A percentile compares a stretch with the other conserved stretches of the same genome.
phyloP scores from a whole-genome alignment of 2,113 vertebrate genomes.

The Oxygymnocypris stewartii region DNA sequence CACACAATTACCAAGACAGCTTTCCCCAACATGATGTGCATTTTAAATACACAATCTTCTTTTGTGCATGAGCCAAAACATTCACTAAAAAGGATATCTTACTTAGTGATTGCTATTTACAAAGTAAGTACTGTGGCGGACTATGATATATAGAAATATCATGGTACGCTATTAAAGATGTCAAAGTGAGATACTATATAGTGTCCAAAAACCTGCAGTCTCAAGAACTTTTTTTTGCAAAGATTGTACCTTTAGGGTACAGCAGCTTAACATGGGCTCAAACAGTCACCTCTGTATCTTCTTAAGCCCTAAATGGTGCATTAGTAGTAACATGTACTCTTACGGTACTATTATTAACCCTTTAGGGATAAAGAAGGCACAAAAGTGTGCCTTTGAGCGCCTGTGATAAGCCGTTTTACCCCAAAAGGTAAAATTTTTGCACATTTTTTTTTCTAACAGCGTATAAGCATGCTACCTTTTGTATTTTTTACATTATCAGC shows the following conservation, averaged over 20 bases:
- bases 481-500: not conserved
- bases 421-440: too few species aligned
- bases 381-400: too few species aligned
- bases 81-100: not conserved
- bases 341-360: too few species aligned
- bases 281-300: too few species aligned
- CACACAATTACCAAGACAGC: not conserved
- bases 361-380: too few species aligned
- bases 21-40: not conserved
- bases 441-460: too few species aligned
- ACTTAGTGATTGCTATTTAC: not conserved
- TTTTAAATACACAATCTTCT: constrained; percentile 3
- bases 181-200: not conserved
- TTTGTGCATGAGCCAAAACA: not conserved
- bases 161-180: not conserved
- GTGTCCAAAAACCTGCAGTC: not conserved
- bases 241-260: too few species aligned
- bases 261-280: too few species aligned
- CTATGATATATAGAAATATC: not conserved
- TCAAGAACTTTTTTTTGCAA: too few species aligned
- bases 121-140: not conserved
- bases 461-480: not conserved
- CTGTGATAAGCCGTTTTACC: too few species aligned
- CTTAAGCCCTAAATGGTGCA: too few species aligned
- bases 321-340: too few species aligned